These are phyloP conservation scores for Peromyscus californicus DNA, from an alignment of 2,113 vertebrate genomes.

Conservation along the genomic window DNA sequence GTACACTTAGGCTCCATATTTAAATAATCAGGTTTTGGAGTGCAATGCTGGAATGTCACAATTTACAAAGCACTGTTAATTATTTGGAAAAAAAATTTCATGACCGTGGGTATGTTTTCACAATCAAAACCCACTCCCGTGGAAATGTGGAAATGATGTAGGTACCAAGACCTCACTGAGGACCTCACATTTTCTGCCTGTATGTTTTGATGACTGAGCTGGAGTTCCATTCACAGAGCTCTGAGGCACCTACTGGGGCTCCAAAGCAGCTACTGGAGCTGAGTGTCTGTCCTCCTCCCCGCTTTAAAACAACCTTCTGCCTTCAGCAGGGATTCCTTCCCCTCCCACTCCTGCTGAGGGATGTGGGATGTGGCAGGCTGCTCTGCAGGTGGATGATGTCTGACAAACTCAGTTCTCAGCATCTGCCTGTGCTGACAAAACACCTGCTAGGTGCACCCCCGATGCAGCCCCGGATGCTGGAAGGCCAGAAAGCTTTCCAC, in stretches of 20 bases:
- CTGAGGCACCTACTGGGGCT: accelerated
- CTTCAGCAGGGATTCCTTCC: background rate
- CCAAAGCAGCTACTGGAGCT: accelerated
- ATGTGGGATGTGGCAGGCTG: background rate
- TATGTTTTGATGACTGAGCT: accelerated
- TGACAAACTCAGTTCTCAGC: background rate
- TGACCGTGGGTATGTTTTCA: constrained; percentile 39
- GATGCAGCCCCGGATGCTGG: accelerated
- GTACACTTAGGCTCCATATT: constrained; percentile 78
- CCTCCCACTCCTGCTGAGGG: background rate
- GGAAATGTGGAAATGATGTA: background rate
- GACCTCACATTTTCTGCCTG: background rate
- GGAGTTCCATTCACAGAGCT: accelerated
- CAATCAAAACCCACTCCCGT: constrained; percentile 56
- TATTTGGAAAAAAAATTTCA: constrained; percentile 72
- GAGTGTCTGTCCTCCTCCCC: too few species aligned
- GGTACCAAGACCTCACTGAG: background rate
- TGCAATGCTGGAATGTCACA: constrained; percentile 39
- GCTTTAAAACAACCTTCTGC: too few species aligned
- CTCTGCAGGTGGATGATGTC: background rate
- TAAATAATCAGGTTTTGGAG: constrained; percentile 75
- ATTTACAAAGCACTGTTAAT: constrained; percentile 81
- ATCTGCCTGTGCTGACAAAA: accelerated
- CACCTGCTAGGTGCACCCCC: accelerated
- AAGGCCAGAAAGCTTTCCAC: background rate